Evolutionary conservation across 2,888 invertebrate species (phyloP), one percentile per base, ranked within the genome.

Genomic region (Orthonychiurus folsomi): DNA sequence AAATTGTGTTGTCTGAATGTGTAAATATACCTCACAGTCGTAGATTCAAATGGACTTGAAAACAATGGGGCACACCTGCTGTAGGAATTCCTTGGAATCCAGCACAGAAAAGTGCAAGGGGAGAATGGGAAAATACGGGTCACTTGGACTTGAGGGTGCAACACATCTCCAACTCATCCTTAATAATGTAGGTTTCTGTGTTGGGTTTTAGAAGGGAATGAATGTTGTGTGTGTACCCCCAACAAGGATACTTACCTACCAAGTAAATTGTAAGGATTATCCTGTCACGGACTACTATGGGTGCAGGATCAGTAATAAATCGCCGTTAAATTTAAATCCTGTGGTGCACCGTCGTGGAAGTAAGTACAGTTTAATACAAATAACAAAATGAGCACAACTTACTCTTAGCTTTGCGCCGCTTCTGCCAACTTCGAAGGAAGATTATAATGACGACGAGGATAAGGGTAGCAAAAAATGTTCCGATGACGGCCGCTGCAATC

Each of bases 401-500:
- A 52, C 52, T 52, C 20, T 23, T 20, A 52, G 52, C 52, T 21
- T 23, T 9, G 20, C 52, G 52, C 73, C 82, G 82, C 79, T 83
- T 83, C 79, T 84, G 84, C 73, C 83, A 79, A 76, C 80, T 81
- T 76, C 83, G 83, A 72, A 84, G 76, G 74, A 83, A 79, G 74
- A 80, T 82, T 63, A 80, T 81, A 50, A 81, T 79, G 61, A 79
- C 83, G 48, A 84, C 79, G 63, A 86, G 77, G 61, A 85, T 76
- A 63, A 84, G 78, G 70, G 86, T 85, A 70, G 82, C 82, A 71
- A 86, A 75, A 75, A 86, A 83, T 71, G 86, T 86, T 73, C 86
- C 84, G 72, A 87, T 81, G 66, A 87, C 85, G 69, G 86, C 84
- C 64, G 85, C 84, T 64, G 85, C 86, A 66, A 88, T 81, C 75